These are phyloP conservation scores for Pissodes strobi DNA, from an alignment of 1,140 invertebrate genomes.

Conservation along the genomic window DNA sequence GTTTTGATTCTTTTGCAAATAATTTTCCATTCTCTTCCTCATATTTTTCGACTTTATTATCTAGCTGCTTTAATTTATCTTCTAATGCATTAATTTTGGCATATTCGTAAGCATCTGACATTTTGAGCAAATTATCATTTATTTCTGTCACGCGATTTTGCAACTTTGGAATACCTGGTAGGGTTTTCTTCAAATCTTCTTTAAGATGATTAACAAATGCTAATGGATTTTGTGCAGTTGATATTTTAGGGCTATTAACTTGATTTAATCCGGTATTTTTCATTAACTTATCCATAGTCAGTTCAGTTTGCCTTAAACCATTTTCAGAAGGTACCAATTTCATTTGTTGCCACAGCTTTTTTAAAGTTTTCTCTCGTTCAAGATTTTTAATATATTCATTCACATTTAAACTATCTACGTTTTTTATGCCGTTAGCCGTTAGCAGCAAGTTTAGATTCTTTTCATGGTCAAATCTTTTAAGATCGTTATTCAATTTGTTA, in stretches of 20 bases:
- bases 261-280: no score
- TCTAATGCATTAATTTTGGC: conserved; percentile 25
- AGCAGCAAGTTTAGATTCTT: no score
- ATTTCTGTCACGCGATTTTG: conserved; percentile 1
- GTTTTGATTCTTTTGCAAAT: conserved; percentile 31
- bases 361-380: no score
- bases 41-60: conserved; percentile 36
- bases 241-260: not conserved
- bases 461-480: no score
- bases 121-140: conserved; percentile 6
- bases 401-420: no score
- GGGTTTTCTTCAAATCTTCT: conserved; percentile 2
- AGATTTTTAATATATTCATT: no score
- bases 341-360: no score
- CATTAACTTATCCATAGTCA: not conserved
- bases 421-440: no score
- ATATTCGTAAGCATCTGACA: conserved; percentile 6
- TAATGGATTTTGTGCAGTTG: not conserved
- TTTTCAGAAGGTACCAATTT: no score
- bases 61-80: conserved; percentile 34
- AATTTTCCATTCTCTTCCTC: conserved; percentile 31
- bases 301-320: not conserved
- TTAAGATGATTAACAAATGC: not conserved
- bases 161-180: not conserved
- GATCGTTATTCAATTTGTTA: no score